Conservation (phyloP, 2,888 invertebrate genomes). For the Dynastes hyllus region DNA sequence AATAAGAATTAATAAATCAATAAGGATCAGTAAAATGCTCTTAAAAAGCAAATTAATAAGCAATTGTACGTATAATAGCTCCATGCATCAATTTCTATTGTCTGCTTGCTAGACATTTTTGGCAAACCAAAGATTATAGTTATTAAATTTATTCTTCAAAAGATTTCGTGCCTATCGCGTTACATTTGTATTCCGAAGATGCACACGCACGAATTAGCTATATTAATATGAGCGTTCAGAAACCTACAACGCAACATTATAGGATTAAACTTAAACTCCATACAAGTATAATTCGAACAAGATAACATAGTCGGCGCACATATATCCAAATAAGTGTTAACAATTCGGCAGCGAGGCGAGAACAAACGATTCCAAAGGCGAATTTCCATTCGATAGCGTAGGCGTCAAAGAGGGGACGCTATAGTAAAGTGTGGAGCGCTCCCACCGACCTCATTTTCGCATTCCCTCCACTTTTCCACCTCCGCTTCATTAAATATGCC, state of each 20-base stretch:
- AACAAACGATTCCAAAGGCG: slow-evolving; percentile 27
- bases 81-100: too few relatives aligned
- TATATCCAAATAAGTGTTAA: slow-evolving; percentile 26
- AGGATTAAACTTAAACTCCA: slow-evolving; percentile 12
- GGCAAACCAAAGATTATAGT: too few relatives aligned
- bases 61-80: too few relatives aligned
- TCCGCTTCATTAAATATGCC: slow-evolving; percentile 34
- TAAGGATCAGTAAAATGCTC: too few relatives aligned
- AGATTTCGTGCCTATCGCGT: not conserved
- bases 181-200: not conserved
- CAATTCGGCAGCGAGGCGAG: slow-evolving; percentile 24
- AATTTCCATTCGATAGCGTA: slow-evolving; percentile 23
- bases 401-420: slow-evolving; percentile 2
- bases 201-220: not conserved
- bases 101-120: too few relatives aligned
- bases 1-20: too few relatives aligned
- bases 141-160: too few relatives aligned
- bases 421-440: not conserved
- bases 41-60: too few relatives aligned
- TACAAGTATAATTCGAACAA: not conserved
- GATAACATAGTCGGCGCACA: not conserved
- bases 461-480: not conserved
- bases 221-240: not conserved
- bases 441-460: not conserved
- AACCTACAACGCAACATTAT: slow-evolving; percentile 11